Conservation (phyloP, 2,113 vertebrate genomes). For the Siniperca chuatsi region DNA sequence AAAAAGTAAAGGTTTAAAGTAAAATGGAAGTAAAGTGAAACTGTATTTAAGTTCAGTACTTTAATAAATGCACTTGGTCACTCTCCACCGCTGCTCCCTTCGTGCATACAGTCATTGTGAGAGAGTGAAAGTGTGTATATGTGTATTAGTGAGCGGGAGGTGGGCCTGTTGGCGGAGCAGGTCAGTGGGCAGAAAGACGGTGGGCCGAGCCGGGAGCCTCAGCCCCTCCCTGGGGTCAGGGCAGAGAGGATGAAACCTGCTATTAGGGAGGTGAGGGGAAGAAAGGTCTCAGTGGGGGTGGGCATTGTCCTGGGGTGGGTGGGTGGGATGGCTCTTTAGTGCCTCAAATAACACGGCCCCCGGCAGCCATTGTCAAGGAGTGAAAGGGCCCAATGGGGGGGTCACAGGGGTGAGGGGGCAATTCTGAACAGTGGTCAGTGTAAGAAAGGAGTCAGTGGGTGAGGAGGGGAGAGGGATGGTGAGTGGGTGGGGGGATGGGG, state of each 20-base stretch:
- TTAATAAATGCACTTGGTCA: neutral
- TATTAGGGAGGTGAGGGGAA: slow-evolving; percentile 86
- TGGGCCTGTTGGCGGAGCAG: slow-evolving; percentile 44
- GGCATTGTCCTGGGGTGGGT: slow-evolving; percentile 81
- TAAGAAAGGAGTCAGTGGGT: slow-evolving; percentile 77
- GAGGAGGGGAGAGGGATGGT: slow-evolving; percentile 45
- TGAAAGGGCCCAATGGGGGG: slow-evolving; percentile 80
- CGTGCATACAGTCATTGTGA: neutral
- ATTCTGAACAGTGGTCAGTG: slow-evolving; percentile 77
- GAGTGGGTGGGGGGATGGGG: slow-evolving; percentile 45
- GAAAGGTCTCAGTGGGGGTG: slow-evolving; percentile 79
- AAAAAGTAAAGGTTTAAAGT: neutral
- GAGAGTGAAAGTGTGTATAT: slow-evolving; percentile 64
- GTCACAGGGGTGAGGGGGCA: slow-evolving; percentile 75
- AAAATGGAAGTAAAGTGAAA: neutral
- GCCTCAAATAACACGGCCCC: slow-evolving; percentile 86
- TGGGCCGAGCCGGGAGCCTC: slow-evolving; percentile 66
- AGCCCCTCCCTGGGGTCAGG: slow-evolving; percentile 76
- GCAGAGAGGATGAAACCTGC: slow-evolving; percentile 87
- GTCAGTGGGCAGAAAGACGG: slow-evolving; percentile 74
- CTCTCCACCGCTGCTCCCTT: neutral
- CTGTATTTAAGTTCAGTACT: neutral
- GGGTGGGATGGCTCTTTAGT: slow-evolving; percentile 83
- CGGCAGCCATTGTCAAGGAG: slow-evolving; percentile 80
- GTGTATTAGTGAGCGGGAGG: slow-evolving; percentile 67